phyloP scores from a whole-genome alignment of 2,113 vertebrate genomes.

The Miniopterus natalensis region DNA sequence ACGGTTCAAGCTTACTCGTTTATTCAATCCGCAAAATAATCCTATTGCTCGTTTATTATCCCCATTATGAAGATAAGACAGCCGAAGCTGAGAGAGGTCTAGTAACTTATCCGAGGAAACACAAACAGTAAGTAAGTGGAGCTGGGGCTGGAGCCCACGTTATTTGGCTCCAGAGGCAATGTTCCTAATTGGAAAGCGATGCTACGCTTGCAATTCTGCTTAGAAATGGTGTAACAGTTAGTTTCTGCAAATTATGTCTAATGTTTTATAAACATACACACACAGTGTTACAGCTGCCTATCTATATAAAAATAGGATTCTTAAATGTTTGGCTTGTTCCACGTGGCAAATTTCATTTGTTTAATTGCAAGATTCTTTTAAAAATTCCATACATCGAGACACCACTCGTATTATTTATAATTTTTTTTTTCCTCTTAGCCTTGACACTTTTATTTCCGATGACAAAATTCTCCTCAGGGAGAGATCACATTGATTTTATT shows the following conservation, averaged over 20 bases:
- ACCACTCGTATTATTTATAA: background rate
- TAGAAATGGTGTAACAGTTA: background rate
- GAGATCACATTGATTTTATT: background rate
- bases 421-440: background rate
- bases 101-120: background rate
- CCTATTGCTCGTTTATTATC: background rate
- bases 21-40: background rate
- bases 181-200: background rate
- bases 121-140: background rate
- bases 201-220: background rate
- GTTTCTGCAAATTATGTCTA: background rate
- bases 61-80: background rate
- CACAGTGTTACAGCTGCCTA: background rate
- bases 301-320: background rate
- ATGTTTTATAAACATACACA: background rate
- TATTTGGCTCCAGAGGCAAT: background rate
- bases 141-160: no score
- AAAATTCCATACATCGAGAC: background rate
- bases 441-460: background rate
- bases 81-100: background rate
- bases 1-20: background rate
- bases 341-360: background rate
- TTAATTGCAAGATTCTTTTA: background rate
- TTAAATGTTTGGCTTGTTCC: background rate
- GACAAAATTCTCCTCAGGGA: slow-evolving; percentile 24